Evolutionary conservation across 2,797 vertebrate genomes (phyloP).

Genomic region (Rhabdomys pumilio): DNA sequence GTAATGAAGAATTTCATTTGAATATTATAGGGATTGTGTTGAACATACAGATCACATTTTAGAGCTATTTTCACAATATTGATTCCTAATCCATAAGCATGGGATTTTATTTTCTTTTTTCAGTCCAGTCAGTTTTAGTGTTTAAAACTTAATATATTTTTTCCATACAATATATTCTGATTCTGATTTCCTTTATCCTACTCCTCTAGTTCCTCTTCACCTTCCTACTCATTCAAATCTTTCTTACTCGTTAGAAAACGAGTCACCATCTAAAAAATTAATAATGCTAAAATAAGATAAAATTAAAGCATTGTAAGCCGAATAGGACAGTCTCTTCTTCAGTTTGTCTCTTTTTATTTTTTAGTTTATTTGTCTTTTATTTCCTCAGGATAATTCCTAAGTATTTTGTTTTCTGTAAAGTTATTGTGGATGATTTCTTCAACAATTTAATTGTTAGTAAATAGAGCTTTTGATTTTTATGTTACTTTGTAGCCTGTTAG

Average conservation of each 20-base stretch:
- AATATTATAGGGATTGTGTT: not conserved
- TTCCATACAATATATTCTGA: not conserved
- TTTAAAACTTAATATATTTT: not conserved
- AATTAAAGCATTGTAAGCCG: not conserved
- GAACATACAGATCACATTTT: not conserved
- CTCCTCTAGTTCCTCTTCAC: not conserved
- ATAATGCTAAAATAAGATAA: not conserved
- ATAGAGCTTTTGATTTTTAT: not conserved
- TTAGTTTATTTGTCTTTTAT: not conserved
- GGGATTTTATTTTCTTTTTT: not conserved
- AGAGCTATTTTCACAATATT: not conserved
- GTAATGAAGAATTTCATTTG: not conserved
- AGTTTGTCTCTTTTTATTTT: not conserved
- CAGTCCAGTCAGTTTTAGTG: not conserved
- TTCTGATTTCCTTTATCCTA: not conserved
- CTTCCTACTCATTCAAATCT: not conserved
- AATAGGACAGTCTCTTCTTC: not conserved
- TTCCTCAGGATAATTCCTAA: not conserved
- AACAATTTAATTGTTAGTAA: not conserved
- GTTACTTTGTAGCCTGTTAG: not conserved
- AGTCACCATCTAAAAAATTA: not conserved
- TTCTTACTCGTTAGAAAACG: not conserved
- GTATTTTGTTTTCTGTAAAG: not conserved
- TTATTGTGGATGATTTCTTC: not conserved
- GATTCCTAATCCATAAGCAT: not conserved